Evolutionary conservation across 2,888 invertebrate genomes (phyloP), one percentile per base, ranked within the genome.

Genomic region (Philaethria dido): DNA sequence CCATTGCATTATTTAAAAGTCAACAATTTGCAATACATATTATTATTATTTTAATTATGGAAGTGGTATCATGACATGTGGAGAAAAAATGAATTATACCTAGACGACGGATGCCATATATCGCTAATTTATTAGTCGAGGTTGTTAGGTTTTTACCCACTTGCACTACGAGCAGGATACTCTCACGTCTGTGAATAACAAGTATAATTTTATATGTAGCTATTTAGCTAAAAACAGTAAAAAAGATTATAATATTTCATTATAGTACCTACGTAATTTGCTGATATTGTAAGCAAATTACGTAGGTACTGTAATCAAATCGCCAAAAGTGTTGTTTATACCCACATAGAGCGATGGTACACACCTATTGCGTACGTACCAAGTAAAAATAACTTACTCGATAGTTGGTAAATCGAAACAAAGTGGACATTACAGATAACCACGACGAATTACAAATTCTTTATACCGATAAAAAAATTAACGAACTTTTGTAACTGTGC

Each of bases 401-500:
- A 42, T 63, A 71, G 67, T 69, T 69, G 55, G 60, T 60, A 67
- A 69, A 69, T 69, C 69, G 66, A 64, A 70, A 64, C 64, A 70
- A 62, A 68, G 74, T 74, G 72, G 72, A 74, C 64, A 75, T 67
- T 71, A 67, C 71, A 67, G 67, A 74, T 68, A 70, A 47, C 72
- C 72, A 64, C 54, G 69, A 65, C 71, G 61, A 73, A 73, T 76
- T 68, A 64, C 72, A 72, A 72, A 74, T 77, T 73, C 70, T 75
- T 73, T 74, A 73, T 71, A 72, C 73, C 71, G 72, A 77, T 70
- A 72, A 79, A 80, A 82, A 82, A 77, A 70, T 72, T 81, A 87
- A 85, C 81, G 81, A 79, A 77, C 76, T 75, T 77, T 75, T 74
- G 72, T 73, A 76, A 77, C 75, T 70, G 65, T 69, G 77, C 77